phyloP scores from a whole-genome alignment of 2,113 vertebrate genomes.

The Sakesphorus luctuosus region DNA sequence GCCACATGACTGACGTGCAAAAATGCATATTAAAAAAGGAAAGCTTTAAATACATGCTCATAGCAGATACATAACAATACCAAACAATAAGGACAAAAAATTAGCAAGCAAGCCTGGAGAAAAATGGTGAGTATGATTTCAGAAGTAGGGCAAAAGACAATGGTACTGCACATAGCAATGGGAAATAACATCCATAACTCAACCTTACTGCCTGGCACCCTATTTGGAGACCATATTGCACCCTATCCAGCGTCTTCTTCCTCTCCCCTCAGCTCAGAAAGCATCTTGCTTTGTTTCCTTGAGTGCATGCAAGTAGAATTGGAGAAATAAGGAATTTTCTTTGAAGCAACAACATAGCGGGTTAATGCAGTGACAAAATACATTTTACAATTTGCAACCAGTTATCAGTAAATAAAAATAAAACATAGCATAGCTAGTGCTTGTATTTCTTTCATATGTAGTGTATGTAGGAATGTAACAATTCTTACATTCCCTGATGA shows the following conservation, averaged over 20 bases:
- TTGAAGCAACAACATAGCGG: neutral
- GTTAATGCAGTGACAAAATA: neutral
- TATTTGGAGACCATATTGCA: neutral
- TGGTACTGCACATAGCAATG: neutral
- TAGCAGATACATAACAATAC: conserved; percentile 11
- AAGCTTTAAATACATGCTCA: conserved; percentile 31
- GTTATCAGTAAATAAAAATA: neutral
- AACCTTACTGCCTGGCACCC: neutral
- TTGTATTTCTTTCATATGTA: neutral
- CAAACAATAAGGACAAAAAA: conserved; percentile 17
- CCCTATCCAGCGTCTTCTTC: conserved; percentile 33
- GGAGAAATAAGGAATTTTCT: conserved; percentile 28
- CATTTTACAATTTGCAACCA: neutral
- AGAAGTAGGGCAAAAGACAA: neutral
- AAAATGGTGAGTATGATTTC: neutral
- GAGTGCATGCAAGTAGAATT: conserved; percentile 66
- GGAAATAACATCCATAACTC: neutral
- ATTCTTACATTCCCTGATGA: neutral
- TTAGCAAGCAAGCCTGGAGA: neutral
- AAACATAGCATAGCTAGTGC: neutral
- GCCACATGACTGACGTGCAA: conserved; percentile 24
- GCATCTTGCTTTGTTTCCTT: conserved; percentile 74
- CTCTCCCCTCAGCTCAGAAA: conserved; percentile 55
- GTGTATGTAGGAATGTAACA: neutral
- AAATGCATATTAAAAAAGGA: conserved; percentile 23